Conservation (phyloP, 1,140 invertebrate genomes). For the Heliconius nattereri region DNA sequence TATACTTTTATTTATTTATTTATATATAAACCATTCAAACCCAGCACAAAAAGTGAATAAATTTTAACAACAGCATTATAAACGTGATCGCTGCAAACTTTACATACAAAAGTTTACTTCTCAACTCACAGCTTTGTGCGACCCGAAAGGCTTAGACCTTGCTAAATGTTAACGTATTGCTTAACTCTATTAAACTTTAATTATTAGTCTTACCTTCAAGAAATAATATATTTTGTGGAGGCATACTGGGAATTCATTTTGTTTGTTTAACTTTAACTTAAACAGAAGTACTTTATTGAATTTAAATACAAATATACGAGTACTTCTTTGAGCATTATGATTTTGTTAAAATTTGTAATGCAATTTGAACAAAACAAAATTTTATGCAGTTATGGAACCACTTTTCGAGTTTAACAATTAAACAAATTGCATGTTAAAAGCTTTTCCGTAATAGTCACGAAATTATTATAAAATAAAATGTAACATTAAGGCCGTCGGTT, state of each 20-base stretch:
- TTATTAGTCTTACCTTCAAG: constrained; percentile 13
- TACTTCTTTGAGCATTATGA: not conserved
- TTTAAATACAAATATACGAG: not conserved
- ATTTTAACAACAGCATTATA: not conserved
- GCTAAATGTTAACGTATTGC: constrained; percentile 23
- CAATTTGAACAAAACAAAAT: not conserved
- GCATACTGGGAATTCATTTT: not conserved
- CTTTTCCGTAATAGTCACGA: too few species aligned
- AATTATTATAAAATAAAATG: too few species aligned
- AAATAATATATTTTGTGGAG: not conserved
- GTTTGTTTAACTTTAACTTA: not conserved
- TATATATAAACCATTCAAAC: not conserved
- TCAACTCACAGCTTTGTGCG: not conserved
- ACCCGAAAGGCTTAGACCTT: constrained; percentile 23
- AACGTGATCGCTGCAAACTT: not conserved
- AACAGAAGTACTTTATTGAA: not conserved
- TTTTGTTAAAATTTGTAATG: not conserved
- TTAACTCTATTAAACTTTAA: constrained; percentile 24
- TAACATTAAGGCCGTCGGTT: too few species aligned
- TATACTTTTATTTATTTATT: too few species aligned
- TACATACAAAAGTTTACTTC: not conserved
- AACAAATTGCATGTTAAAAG: too few species aligned
- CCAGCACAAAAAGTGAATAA: not conserved
- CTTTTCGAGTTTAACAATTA: not conserved
- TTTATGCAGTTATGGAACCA: not conserved